Base-by-base conservation (phyloP, 2,797 vertebrate species). In the Artibeus lituratus region DNA sequence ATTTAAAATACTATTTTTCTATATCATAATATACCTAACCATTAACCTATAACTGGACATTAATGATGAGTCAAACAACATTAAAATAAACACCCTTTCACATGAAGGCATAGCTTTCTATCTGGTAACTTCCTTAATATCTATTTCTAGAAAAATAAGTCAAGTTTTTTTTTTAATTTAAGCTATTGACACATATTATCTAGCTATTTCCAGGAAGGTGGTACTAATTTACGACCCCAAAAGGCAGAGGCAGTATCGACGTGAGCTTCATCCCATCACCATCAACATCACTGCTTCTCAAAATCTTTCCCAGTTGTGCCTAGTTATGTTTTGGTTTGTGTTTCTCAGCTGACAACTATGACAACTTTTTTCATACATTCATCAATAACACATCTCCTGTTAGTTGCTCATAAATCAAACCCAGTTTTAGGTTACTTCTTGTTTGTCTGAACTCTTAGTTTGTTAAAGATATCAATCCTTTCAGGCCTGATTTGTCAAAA, bases 271-370 rank as follows among this genome's bases (percentile, higher is more conserved):
- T n/a, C 21, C 22, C 73, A 51, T 70, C 37, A 70, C 47, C 44
- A 69, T 22, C 67, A 70, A 39, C 2, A 70, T 53, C 29, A 72
- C 7, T n/a, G 37, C 35, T 72, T 55, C 77, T 92, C 90, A 78
- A 90, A 95, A 72, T 90, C 39, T 74, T 85, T 78, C 74, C 37
- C 62, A 35, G 42, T n/a, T 94, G 29, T 19, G 7, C 90, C 55
- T 91, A 19, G 21, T 35, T 74, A 35, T 90, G 55, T 94, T 94
- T 81, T 76, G 86, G 94, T 86, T 93, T 95, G 44, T 21, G 69
- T 94, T 94, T 94, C 47, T 95, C 47, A 84, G 10, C 22, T 85
- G 62, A 81, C 42, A 91, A 81, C 82, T 67, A 10, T 70, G 32
- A 95, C 2, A 81, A 32, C 10, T 67, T 95, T 84, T 89, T 70